These are phyloP conservation scores for Myiopsitta monachus DNA, from an alignment of 2,113 vertebrate genomes.

Conservation along the genomic window DNA sequence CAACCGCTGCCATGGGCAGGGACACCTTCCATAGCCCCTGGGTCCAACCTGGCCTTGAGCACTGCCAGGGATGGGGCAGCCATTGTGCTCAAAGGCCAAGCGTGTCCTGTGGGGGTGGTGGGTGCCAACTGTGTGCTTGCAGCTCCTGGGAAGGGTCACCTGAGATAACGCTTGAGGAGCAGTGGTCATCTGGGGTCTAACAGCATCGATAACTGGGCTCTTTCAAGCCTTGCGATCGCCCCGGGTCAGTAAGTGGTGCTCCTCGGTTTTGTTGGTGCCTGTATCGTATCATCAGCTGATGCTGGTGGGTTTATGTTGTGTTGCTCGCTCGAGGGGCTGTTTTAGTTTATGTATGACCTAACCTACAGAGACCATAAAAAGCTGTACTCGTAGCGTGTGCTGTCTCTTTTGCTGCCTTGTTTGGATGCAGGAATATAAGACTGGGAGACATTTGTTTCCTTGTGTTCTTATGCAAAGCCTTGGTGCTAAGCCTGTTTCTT, in stretches of 20 bases:
- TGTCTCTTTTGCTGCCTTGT: background rate
- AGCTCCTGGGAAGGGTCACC: background rate
- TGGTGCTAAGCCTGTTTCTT: background rate
- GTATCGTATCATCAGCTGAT: background rate
- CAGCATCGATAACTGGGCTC: background rate
- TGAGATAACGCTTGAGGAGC: background rate
- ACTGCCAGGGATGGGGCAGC: background rate
- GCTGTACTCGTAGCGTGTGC: no score
- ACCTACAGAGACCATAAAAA: background rate
- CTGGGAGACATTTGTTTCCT: background rate
- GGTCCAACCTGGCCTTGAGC: background rate
- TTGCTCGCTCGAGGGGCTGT: background rate
- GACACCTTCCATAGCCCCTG: background rate
- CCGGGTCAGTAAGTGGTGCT: background rate
- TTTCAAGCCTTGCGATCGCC: background rate
- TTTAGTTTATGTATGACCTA: rapidly evolving
- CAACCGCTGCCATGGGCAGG: background rate
- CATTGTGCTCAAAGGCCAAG: background rate
- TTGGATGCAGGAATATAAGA: background rate
- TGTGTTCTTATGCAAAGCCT: background rate
- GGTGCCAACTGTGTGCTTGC: background rate
- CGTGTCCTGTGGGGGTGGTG: background rate
- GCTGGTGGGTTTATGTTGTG: background rate
- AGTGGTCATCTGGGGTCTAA: background rate
- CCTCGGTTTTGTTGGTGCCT: background rate